Conservation (phyloP, 2,113 vertebrate species). For the Psophia crepitans region DNA sequence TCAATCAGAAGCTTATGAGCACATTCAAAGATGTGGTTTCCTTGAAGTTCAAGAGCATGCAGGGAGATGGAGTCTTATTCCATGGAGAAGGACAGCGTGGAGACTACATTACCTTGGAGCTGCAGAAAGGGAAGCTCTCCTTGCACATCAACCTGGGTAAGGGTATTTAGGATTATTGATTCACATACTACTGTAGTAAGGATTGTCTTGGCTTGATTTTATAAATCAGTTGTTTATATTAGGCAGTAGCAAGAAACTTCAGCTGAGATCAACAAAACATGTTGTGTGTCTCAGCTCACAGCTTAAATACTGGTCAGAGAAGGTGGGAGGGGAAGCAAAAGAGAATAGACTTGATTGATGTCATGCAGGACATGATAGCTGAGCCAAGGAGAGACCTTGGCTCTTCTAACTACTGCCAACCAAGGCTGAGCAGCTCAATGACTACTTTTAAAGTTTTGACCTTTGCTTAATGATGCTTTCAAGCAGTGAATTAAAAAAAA, state of each 20-base stretch:
- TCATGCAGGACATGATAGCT: not conserved
- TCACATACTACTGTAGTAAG: not conserved
- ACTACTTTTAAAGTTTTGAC: not conserved
- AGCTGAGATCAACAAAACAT: not conserved
- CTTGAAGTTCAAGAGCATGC: constrained; percentile 93
- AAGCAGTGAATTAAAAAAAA: not conserved
- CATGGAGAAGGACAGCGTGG: constrained; percentile 95
- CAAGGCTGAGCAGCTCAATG: not conserved
- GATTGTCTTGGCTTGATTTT: not conserved
- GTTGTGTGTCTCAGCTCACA: not conserved
- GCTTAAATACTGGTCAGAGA: not conserved
- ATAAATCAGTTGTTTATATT: not conserved
- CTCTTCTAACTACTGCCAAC: not conserved
- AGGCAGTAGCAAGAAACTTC: not conserved
- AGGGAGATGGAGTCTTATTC: constrained; percentile 91
- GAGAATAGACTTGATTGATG: not conserved
- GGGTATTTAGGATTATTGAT: not conserved
- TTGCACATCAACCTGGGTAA: constrained; percentile 92
- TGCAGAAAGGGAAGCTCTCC: constrained; percentile 87
- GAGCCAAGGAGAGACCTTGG: not conserved
- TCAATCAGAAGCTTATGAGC: constrained; percentile 97
- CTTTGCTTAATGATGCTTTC: not conserved
- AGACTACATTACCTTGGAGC: constrained; percentile 93
- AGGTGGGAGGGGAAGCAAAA: not conserved
- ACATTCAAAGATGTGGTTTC: constrained; percentile 97